Conservation (phyloP, 2,113 vertebrate species). For the Lophius piscatorius region DNA sequence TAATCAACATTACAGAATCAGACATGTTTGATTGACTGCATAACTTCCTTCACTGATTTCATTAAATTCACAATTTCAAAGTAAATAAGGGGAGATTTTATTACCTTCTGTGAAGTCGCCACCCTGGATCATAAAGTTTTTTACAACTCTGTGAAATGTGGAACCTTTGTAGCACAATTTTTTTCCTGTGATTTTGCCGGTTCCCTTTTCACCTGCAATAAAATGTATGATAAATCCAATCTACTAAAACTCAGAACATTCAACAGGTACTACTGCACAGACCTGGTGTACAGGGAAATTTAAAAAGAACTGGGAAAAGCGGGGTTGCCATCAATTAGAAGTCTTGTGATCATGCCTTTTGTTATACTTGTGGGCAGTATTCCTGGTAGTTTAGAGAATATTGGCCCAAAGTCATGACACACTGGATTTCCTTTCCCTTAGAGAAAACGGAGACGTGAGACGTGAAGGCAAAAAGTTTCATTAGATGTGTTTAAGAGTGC, state of each 20-base stretch:
- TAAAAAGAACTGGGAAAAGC: conserved; percentile 2
- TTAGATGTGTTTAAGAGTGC: conserved; percentile 15
- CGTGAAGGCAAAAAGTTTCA: conserved; percentile 46
- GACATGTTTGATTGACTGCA: background rate
- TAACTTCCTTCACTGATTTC: background rate
- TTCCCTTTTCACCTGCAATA: conserved; percentile 91
- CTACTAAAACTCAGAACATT: conserved; percentile 3
- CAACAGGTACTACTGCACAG: background rate
- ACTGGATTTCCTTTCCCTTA: background rate
- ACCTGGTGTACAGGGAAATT: conserved; percentile 9
- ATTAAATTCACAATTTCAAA: background rate
- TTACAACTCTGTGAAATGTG: conserved; percentile 98
- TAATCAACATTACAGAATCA: background rate
- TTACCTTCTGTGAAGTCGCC: conserved; percentile 99
- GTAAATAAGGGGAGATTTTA: background rate
- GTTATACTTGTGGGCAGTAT: conserved; percentile 14
- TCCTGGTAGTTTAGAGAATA: conserved; percentile 8
- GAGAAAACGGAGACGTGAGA: conserved; percentile 13
- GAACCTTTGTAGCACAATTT: conserved; percentile 98
- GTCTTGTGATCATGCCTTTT: conserved; percentile 17
- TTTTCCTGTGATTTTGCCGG: conserved; percentile 95
- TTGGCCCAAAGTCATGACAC: conserved; percentile 4
- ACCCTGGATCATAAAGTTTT: conserved; percentile 99
- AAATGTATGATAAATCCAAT: conserved; percentile 20
- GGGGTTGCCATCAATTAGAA: conserved; percentile 8